phyloP scores from a whole-genome alignment of 1,140 invertebrate species.

The Agrypnia vestita region DNA sequence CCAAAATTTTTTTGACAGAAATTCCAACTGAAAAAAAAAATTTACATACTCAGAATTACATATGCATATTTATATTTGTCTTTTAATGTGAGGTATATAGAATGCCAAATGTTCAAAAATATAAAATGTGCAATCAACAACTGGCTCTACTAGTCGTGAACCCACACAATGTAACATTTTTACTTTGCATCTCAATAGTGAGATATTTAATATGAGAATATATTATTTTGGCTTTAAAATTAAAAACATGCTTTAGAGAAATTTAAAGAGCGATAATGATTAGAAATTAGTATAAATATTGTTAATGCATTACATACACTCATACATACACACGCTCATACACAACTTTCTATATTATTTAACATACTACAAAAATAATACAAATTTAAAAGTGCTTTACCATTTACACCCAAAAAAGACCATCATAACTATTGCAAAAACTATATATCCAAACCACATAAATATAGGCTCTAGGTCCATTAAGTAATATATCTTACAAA shows the following conservation, averaged over 20 bases:
- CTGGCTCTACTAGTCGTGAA: too few species aligned
- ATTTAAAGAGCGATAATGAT: neutral
- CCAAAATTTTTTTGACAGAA: neutral
- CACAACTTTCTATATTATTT: neutral
- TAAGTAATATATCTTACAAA: neutral
- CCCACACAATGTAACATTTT: too few species aligned
- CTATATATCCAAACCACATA: constrained; percentile 46
- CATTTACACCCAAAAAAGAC: constrained; percentile 38
- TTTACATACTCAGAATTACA: too few species aligned
- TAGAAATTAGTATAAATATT: too few species aligned
- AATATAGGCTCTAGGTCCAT: constrained; percentile 38
- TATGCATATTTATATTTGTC: neutral
- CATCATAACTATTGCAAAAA: constrained; percentile 18
- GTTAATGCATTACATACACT: too few species aligned
- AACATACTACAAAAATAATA: neutral
- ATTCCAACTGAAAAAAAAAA: constrained; percentile 33
- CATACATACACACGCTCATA: too few species aligned
- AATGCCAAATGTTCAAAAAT: too few species aligned
- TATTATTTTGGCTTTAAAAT: neutral
- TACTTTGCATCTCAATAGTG: too few species aligned
- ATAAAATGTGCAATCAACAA: too few species aligned
- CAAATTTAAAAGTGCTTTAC: too few species aligned
- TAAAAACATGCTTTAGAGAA: neutral
- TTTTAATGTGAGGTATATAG: too few species aligned
- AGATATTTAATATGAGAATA: neutral